Evolutionary conservation across 2,113 vertebrate species (phyloP).

Genomic region (Centropristis striata): DNA sequence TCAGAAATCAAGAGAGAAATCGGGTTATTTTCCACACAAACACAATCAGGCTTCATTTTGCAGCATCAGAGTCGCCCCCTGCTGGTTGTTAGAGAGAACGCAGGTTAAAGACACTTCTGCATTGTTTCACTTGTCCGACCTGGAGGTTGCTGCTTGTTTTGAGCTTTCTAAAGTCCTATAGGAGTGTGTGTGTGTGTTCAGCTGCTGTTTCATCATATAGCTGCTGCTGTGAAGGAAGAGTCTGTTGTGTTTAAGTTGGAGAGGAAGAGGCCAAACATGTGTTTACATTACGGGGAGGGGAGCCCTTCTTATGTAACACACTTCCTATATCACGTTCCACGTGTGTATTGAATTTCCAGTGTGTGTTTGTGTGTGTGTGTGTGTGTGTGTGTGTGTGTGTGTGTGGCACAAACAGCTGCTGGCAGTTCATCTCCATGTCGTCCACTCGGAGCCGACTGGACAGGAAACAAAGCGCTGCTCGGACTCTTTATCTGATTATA

Average conservation of each 20-base stretch:
- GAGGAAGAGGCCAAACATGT: constrained; percentile 27
- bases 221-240: no score
- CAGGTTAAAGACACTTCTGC: no score
- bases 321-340: constrained; percentile 70
- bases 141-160: no score
- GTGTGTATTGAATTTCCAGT: constrained; percentile 48
- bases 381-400: constrained; percentile 21
- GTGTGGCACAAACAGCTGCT: constrained; percentile 62
- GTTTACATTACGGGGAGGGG: constrained; percentile 62
- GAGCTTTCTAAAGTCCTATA: no score
- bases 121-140: no score
- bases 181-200: no score
- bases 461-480: constrained; percentile 23
- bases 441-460: not conserved
- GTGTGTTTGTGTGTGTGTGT: constrained; percentile 18
- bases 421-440: constrained; percentile 17
- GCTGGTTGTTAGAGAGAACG: no score
- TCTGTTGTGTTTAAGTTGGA: not conserved
- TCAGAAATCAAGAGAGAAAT: no score
- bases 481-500: not conserved
- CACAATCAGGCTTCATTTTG: no score
- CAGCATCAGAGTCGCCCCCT: no score
- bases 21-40: no score
- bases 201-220: no score
- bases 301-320: constrained; percentile 64